phyloP scores from a whole-genome alignment of 2,888 invertebrate species.

The Xanthia icteritia region DNA sequence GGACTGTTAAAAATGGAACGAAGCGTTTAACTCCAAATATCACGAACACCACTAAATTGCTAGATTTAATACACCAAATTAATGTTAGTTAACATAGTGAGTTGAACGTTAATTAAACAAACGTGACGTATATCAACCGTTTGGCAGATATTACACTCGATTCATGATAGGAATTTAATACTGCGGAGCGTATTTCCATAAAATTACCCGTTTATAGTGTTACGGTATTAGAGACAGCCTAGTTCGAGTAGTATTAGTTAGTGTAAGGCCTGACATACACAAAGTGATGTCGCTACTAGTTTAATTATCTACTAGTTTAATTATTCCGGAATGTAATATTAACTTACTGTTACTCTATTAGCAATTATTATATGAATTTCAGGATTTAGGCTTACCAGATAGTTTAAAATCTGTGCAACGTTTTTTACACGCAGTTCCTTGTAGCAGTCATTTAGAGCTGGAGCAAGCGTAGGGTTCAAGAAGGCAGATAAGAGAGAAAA shows the following conservation, averaged over 20 bases:
- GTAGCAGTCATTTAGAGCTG: not conserved
- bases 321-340: not conserved
- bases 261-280: slow-evolving; percentile 14
- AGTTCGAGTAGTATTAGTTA: slow-evolving; percentile 12
- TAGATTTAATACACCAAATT: not conserved
- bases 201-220: slow-evolving; percentile 35
- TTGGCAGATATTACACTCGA: slow-evolving; percentile 45
- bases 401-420: not conserved
- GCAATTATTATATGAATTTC: not conserved
- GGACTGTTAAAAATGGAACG: not conserved
- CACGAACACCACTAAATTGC: not conserved
- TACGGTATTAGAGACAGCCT: slow-evolving; percentile 14
- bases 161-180: slow-evolving; percentile 52
- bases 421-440: not conserved
- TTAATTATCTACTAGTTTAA: slow-evolving; percentile 4
- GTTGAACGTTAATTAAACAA: slow-evolving; percentile 17
- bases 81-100: not conserved
- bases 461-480: not conserved
- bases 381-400: not conserved
- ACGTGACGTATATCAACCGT: slow-evolving; percentile 32
- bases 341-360: slow-evolving; percentile 1
- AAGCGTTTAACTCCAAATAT: not conserved
- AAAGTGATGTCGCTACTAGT: not conserved
- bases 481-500: not conserved
- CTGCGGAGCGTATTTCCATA: slow-evolving; percentile 21